These are phyloP conservation scores for Epiblema foenella DNA, from an alignment of 2,888 invertebrate genomes.

Conservation along the genomic window DNA sequence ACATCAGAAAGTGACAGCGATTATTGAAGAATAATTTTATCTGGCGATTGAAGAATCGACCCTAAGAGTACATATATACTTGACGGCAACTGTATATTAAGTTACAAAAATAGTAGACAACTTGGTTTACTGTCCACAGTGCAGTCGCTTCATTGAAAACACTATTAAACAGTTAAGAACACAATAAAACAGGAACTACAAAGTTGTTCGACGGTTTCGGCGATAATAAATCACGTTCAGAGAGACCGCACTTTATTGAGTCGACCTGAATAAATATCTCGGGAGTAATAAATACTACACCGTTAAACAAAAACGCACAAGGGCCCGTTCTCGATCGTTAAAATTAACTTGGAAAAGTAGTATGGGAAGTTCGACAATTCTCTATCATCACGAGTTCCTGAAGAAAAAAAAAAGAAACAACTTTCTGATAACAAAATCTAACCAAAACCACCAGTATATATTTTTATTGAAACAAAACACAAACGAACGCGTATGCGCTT, in stretches of 20 bases:
- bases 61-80: no score
- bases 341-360: no score
- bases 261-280: conserved; percentile 32
- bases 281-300: conserved; percentile 20
- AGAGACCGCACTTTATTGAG: conserved; percentile 29
- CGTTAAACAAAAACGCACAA: background rate
- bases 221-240: conserved; percentile 22
- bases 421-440: no score
- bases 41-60: no score
- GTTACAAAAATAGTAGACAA: no score
- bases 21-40: no score
- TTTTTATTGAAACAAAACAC: no score
- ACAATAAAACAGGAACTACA: conserved; percentile 10
- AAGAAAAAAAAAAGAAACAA: no score
- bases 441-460: no score
- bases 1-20: no score
- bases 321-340: background rate
- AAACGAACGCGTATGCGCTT: no score
- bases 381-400: background rate
- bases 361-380: background rate
- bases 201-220: conserved; percentile 6
- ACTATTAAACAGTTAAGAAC: background rate
- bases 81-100: no score
- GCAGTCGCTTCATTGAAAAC: conserved; percentile 2
- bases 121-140: background rate